A percentile compares a stretch with the other conserved stretches of the same genome.
Conservation (phyloP, 2,888 invertebrate genomes). For the Blastobasis lacticolella region DNA sequence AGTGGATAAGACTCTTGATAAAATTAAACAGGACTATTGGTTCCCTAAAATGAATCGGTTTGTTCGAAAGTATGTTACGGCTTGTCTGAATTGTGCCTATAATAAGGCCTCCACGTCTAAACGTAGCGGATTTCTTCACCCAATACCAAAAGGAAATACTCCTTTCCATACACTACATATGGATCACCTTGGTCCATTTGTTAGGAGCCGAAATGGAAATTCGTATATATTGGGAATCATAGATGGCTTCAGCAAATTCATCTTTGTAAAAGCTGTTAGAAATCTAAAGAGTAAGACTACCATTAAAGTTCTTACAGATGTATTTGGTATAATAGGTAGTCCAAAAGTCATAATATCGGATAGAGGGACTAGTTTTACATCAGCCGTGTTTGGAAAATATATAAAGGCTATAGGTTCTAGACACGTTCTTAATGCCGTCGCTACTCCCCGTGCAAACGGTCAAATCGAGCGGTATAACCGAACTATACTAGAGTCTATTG, state of each 20-base stretch:
- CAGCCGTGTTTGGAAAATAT: constrained; percentile 11
- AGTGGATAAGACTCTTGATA: constrained; percentile 13
- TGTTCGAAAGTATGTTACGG: constrained; percentile 13
- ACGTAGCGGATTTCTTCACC: constrained; percentile 5
- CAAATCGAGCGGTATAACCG: constrained; percentile 4
- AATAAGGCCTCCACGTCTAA: constrained; percentile 8
- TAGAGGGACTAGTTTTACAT: constrained; percentile 8
- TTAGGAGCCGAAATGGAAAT: constrained; percentile 12
- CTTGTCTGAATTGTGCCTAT: constrained; percentile 12
- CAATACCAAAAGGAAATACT: constrained; percentile 7
- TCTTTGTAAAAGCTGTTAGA: constrained; percentile 13
- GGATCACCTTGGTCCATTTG: constrained; percentile 15
- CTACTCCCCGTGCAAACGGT: constrained; percentile 5
- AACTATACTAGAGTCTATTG: neutral
- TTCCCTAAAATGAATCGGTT: constrained; percentile 15
- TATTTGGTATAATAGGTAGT: constrained; percentile 11
- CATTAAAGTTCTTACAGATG: constrained; percentile 4
- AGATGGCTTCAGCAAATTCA: constrained; percentile 16
- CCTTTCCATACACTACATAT: constrained; percentile 12
- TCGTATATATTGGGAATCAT: constrained; percentile 4
- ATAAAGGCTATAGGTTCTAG: constrained; percentile 6
- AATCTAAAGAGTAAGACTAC: neutral
- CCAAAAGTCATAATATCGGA: constrained; percentile 4
- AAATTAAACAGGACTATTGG: constrained; percentile 11
- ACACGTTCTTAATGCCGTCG: constrained; percentile 6